Evolutionary conservation across 2,888 invertebrate genomes (phyloP), one percentile per base, ranked within the genome.

Genomic region (Flexamia atlantica): DNA sequence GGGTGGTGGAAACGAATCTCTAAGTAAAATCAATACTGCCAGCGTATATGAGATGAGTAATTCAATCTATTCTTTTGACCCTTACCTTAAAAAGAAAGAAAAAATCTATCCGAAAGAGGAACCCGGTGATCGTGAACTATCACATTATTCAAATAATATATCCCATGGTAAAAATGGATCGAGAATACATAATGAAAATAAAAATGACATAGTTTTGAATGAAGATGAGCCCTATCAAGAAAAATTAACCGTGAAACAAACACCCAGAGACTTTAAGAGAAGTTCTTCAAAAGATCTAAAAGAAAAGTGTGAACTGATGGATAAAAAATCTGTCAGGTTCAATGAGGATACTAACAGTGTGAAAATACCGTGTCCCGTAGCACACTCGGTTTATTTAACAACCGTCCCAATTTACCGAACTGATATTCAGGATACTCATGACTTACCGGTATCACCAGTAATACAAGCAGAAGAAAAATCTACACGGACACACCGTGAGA

Each of bases 201-300:
- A 64, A 30, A 64, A 64, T 28, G 64, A 64, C 30, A 64, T 64
- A 20, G 64, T 64, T 10, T 57, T 57, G 17, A 64, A 64, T 64
- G 20, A 30, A 14, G 64, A 28, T 20, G 14, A 64, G 28, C 64
- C 25, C 14, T 3, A 17, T 17, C 3, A 28, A 30, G 28, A 64
- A 28, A 64, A 64, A 20, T 64, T 64, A 3, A 64, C 64, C 7
- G 28, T 64, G 1, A 64, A 64, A 30, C 28, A 64, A 64, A 64
- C 28, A 3, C 14, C 28, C 17, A 64, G 14, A 25, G 7, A 64
- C 14, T 20, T 20, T 7, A 20, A 28, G 1, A 14, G 17, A 64
- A 28, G 7, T 30, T 4, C 14, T 64, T 20, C 23, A 20, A n/a
- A 53, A 4, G 14, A 3, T 1, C 14, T 7, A 20, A 53, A 64